phyloP scores from a whole-genome alignment of 2,888 invertebrate genomes.

The Asteroscopus sphinx region DNA sequence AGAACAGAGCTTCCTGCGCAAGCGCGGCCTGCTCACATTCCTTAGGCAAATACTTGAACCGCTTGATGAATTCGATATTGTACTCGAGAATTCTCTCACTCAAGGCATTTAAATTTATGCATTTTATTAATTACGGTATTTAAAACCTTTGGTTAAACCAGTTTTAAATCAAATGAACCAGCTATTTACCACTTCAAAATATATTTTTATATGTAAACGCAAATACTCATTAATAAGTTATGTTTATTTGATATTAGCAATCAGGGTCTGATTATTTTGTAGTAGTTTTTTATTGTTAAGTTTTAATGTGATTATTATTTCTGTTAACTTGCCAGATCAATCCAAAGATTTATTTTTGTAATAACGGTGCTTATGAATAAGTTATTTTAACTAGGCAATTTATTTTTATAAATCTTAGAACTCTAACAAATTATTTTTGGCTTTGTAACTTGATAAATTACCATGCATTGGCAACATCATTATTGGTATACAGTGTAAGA shows the following conservation, averaged over 20 bases:
- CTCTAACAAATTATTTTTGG: constrained; percentile 13
- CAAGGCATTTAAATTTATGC: constrained; percentile 80
- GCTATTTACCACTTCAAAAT: constrained; percentile 34
- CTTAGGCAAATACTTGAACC: constrained; percentile 97
- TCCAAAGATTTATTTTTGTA: constrained; percentile 80
- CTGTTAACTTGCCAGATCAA: constrained; percentile 79
- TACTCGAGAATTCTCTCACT: constrained; percentile 96
- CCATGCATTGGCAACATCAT: constrained; percentile 1
- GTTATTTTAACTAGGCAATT: constrained; percentile 36
- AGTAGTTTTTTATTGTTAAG: constrained; percentile 71
- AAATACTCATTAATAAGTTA: constrained; percentile 64
- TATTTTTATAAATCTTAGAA: constrained; percentile 27
- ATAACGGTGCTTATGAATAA: constrained; percentile 66
- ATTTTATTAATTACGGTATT: constrained; percentile 12
- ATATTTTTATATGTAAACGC: constrained; percentile 47
- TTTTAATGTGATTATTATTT: constrained; percentile 70
- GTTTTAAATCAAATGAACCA: constrained; percentile 32
- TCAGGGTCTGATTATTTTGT: constrained; percentile 73
- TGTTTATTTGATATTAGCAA: constrained; percentile 73
- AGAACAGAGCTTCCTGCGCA: constrained; percentile 97
- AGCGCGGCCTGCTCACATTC: constrained; percentile 95
- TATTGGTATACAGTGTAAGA: too few relatives aligned
- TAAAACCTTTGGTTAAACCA: constrained; percentile 36
- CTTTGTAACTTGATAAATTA: constrained; percentile 11
- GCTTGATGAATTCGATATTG: constrained; percentile 96